Evolutionary conservation across 2,888 invertebrate species (phyloP), one percentile per base, ranked within the genome.

Genomic region (Gandaritis pyraliata): DNA sequence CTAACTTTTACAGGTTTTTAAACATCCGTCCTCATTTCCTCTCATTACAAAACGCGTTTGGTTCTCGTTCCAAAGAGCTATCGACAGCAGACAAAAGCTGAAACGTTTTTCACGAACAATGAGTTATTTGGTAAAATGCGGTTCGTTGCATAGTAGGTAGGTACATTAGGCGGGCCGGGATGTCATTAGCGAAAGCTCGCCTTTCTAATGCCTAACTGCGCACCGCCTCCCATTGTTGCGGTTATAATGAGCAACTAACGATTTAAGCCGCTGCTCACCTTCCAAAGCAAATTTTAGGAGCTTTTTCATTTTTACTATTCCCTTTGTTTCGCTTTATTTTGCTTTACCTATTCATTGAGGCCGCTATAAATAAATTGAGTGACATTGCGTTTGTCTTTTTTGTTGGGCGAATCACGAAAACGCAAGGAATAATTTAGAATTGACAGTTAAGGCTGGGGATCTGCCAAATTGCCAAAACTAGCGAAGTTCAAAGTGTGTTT

Each of bases 131-230:
- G 85, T 85, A 83, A 86, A 88, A 85, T 83, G 80, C 77, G 75
- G 76, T 72, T 76, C 71, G 81, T 77, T 75, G 77, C 72, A 75
- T 76, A 49, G 53, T 59, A 59, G 33, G 55, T 59, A 63, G 51
- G 66, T 63, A 77, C 77, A 74, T 74, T 77, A 80, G 78, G 78
- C 81, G 75, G 80, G 73, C 71, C 80, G 84, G 86, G 89, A 87
- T 85, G 88, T 90, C 90, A 90, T 91, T 91, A 91, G 88, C 82
- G 88, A 85, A 82, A 80, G 82, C 82, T 77, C 74, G 83, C 87
- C 88, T 90, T 90, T 90, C 90, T 91, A 91, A 90, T 90, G 88
- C 88, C 88, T 89, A 90, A 89, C 86, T 82, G 88, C 76, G 84
- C 79, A 72, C 85, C 86, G 86, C 87, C 86, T 78, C 78, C 87